phyloP scores from a whole-genome alignment of 2,113 vertebrate species.

The Ranitomeya imitator region DNA sequence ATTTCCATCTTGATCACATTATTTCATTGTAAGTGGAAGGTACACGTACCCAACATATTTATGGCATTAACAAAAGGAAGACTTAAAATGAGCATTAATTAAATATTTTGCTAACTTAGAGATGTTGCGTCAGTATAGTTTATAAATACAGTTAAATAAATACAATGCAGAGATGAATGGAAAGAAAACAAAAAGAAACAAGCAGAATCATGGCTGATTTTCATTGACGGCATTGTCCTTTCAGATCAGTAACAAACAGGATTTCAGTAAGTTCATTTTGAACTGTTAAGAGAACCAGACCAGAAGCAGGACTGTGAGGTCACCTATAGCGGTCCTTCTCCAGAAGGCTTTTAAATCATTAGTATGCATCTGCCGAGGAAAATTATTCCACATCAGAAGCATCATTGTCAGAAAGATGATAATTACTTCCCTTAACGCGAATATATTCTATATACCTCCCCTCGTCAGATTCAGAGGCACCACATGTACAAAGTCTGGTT shows the following conservation, averaged over 20 bases:
- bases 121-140: neutral
- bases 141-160: neutral
- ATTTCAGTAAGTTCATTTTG: constrained; percentile 66
- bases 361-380: constrained; percentile 66
- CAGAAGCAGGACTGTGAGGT: constrained; percentile 75
- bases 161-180: neutral
- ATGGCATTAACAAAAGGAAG: constrained; percentile 48
- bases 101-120: neutral
- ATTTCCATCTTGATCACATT: constrained; percentile 39
- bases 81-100: constrained; percentile 15
- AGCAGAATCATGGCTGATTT: neutral
- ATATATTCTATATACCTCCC: constrained; percentile 97
- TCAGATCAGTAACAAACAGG: constrained; percentile 18
- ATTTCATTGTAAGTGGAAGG: constrained; percentile 7
- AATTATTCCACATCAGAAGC: constrained; percentile 93
- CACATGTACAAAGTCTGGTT: constrained; percentile 90
- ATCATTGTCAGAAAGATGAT: constrained; percentile 98
- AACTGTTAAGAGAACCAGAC: constrained; percentile 71
- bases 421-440: constrained; percentile 97
- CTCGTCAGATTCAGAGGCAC: constrained; percentile 89
- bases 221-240: constrained; percentile 62
- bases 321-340: constrained; percentile 68
- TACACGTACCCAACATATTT: neutral
- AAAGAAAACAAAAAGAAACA: neutral
- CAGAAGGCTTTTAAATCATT: constrained; percentile 71